Evolutionary conservation across 2,888 invertebrate genomes (phyloP), one percentile per base, ranked within the genome.

Genomic region (Tetragonula carbonaria): DNA sequence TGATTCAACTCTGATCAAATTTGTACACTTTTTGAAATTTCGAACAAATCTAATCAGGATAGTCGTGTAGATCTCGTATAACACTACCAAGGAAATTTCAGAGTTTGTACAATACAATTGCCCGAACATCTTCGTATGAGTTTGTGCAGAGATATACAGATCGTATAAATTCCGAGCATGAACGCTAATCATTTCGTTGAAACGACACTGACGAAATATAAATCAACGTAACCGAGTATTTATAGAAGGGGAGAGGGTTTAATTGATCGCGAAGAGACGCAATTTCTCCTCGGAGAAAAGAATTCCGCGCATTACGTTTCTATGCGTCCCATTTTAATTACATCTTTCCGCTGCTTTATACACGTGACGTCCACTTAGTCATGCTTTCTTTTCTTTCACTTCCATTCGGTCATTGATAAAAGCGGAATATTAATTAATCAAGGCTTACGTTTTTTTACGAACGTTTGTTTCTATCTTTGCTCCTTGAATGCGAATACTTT

Each of bases 271-370:
- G 68, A 45, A 28, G 73, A 45, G 81, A 71, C 62, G 51, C 74
- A 67, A 18, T 78, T 38, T 71, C 28, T n/a, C 6, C 50, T 21
- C 16, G 50, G 16, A 53, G 23, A 45, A 74, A 77, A 80, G 73
- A 68, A 72, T 66, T 53, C 28, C 21, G 21, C 45, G 50, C 63
- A 28, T 74, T 77, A 82, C 28, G 63, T 70, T 68, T 59, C 68
- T 70, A 76, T 45, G 65, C 67, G 68, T 65, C 70, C 72, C 72
- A 65, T 73, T 76, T 83, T 82, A 83, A 83, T 83, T 83, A 73
- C 75, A 51, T 65, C 82, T 51, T 72, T 68, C 67, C 51, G 75
- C 50, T n/a, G 75, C 59, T 75, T 65, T 73, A 66, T 75, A 82
- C 62, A 62, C 23, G 14, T 68, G 83, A 83, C 82, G 68, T 63